Evolutionary conservation across 2,113 vertebrate species (phyloP), one percentile per base, ranked within the genome.

Genomic region (Eulacestoma nigropectus): DNA sequence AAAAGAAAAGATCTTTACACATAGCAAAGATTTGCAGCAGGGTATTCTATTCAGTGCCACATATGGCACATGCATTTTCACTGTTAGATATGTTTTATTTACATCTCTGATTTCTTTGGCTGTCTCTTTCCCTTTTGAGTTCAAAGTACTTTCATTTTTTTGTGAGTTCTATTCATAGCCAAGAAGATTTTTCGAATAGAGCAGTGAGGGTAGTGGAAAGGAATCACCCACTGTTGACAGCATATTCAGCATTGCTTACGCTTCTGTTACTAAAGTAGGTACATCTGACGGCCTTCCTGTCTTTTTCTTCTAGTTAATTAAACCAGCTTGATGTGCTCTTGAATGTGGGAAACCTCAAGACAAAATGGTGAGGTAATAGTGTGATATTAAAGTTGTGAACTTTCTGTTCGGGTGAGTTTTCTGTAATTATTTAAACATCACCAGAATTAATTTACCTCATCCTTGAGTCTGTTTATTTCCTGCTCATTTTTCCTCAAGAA

Each of bases 101-200:
- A 89, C 62, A 89, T 32, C 37, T 78, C 26, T 59, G 69, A 62
- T 87, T 78, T 62, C 26, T 68, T 91, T 72, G 79, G 18, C 44
- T 68, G 14, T 56, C 41, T 87, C 32, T 83, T 65, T 85, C 39
- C 26, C 21, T 83, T 87, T 56, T 62, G 57, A 84, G 67, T 83
- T 93, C 59, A 80, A 80, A 94, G 88, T 16, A 62, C 30, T 75
- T 93, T 62, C 30, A 80, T 79, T 87, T 95, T 67, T 60, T 84
- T 86, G 78, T 62, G 42, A 50, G 37, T 37, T 79, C 50, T 80
- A 37, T 83, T 73, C 68, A 62, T 74, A 83, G 35, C 29, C 55
- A 65, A 76, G 56, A 83, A 78, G 27, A n/a, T 52, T 87, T 42
- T 88, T 93, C 55, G 77, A 88, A 55, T 29, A 50, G 42, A 70